Percentiles rank a stretch among this genome's conserved stretches.
phyloP scores from a whole-genome alignment of 2,888 invertebrate genomes.

The Tachina lurida region DNA sequence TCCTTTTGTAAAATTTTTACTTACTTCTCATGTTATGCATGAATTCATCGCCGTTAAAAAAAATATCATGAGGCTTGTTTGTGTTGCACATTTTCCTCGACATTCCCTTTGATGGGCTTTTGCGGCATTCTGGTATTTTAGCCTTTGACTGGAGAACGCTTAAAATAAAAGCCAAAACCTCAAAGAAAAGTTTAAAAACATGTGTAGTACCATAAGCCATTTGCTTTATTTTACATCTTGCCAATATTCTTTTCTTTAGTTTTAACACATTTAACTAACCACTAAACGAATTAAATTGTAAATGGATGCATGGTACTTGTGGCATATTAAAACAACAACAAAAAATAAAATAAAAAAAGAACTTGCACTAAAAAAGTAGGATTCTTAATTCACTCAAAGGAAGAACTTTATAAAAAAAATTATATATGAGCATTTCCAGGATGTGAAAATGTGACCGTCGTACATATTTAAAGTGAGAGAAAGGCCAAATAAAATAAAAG shows the following conservation, averaged over 20 bases:
- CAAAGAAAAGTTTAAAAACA: constrained; percentile 16
- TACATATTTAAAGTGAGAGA: no score
- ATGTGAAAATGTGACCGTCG: no score
- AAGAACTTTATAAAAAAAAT: constrained; percentile 39
- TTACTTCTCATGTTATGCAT: no score
- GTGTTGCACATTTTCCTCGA: constrained; percentile 2
- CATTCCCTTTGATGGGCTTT: constrained; percentile 1
- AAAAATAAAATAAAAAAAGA: not conserved
- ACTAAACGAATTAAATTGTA: constrained; percentile 62
- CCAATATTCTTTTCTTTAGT: constrained; percentile 8
- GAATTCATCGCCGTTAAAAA: no score
- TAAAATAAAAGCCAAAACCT: not conserved
- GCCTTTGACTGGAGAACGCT: not conserved
- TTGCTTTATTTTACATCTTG: constrained; percentile 11
- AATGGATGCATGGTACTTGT: constrained; percentile 44
- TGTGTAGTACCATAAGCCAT: not conserved
- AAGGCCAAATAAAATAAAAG: no score
- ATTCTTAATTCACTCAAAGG: constrained; percentile 27
- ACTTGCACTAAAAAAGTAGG: not conserved
- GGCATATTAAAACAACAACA: constrained; percentile 23
- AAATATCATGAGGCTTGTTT: no score
- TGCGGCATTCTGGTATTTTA: not conserved
- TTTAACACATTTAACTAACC: constrained; percentile 54
- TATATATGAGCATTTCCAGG: no score
- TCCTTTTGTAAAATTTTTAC: no score